phyloP scores from a whole-genome alignment of 2,113 vertebrate species.

The Brienomyrus longianalis region DNA sequence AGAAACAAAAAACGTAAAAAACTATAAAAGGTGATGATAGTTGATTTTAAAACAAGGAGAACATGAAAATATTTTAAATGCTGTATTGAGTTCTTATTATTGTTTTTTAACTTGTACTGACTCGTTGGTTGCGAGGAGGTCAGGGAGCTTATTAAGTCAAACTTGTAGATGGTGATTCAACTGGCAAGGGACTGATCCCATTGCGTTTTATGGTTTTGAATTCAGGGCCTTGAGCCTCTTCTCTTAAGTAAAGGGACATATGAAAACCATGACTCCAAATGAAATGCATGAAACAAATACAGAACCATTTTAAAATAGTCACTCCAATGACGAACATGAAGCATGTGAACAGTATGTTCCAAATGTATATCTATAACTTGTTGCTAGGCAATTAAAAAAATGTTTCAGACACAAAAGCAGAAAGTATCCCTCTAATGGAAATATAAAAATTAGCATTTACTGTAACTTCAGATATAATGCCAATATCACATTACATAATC shows the following conservation, averaged over 20 bases:
- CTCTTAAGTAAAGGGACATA: constrained; percentile 43
- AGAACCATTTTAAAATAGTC: neutral
- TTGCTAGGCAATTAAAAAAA: neutral
- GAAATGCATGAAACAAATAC: neutral
- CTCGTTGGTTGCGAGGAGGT: constrained; percentile 35
- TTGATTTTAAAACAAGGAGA: neutral
- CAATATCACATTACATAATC: neutral
- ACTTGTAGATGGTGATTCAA: constrained; percentile 36
- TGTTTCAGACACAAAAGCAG: neutral
- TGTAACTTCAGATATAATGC: neutral
- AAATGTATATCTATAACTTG: neutral
- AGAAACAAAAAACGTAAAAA: neutral
- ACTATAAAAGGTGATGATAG: neutral
- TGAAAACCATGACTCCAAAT: constrained; percentile 33
- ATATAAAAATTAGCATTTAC: neutral
- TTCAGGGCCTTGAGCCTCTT: constrained; percentile 46
- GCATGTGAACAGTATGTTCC: neutral
- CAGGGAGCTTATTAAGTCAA: constrained; percentile 52
- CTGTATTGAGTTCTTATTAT: constrained; percentile 3
- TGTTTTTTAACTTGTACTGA: neutral
- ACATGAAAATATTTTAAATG: constrained; percentile 13
- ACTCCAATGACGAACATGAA: neutral
- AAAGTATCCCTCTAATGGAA: neutral
- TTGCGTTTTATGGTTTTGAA: constrained; percentile 27
- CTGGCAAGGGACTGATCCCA: constrained; percentile 36